Evolutionary conservation across 2,113 vertebrate genomes (phyloP).

Genomic region (Psettodes erumei): DNA sequence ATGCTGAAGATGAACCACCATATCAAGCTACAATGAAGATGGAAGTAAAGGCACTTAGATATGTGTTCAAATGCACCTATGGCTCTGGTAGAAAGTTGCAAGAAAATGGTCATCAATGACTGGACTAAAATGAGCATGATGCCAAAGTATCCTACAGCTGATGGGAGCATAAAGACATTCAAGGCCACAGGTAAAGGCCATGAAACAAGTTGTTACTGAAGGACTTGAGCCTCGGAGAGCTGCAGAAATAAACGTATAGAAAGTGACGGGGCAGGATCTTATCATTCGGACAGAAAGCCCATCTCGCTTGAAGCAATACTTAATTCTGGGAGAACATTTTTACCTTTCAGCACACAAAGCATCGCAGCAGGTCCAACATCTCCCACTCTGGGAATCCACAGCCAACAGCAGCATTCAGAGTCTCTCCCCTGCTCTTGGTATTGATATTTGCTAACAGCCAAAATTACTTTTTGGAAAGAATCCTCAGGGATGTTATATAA

Average conservation of each 20-base stretch:
- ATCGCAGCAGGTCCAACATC: constrained; percentile 63
- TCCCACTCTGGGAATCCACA: constrained; percentile 61
- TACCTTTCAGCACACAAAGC: constrained; percentile 70
- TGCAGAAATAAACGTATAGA: constrained; percentile 30
- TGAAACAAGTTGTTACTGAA: constrained; percentile 15
- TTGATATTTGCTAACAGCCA: constrained; percentile 80
- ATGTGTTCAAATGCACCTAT: too few relatives aligned
- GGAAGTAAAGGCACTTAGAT: neutral
- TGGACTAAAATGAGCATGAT: constrained; percentile 1
- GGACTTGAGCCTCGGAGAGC: neutral
- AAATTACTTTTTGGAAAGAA: constrained; percentile 78
- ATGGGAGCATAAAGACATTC: neutral
- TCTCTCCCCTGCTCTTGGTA: constrained; percentile 68
- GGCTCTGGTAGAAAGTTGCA: neutral
- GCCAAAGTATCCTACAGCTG: constrained; percentile 13
- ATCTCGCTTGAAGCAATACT: constrained; percentile 55
- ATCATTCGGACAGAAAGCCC: constrained; percentile 23
- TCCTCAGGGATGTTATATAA: constrained; percentile 71
- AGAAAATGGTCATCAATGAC: constrained; percentile 8
- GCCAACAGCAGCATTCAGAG: constrained; percentile 72
- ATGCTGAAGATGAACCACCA: neutral
- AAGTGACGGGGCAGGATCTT: constrained; percentile 12
- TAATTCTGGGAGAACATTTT: constrained; percentile 53
- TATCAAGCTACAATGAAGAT: constrained; percentile 4
- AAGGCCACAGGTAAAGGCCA: constrained; percentile 2